Base-by-base conservation (phyloP, 2,797 vertebrate species). In the Brachymystax lenok region DNA sequence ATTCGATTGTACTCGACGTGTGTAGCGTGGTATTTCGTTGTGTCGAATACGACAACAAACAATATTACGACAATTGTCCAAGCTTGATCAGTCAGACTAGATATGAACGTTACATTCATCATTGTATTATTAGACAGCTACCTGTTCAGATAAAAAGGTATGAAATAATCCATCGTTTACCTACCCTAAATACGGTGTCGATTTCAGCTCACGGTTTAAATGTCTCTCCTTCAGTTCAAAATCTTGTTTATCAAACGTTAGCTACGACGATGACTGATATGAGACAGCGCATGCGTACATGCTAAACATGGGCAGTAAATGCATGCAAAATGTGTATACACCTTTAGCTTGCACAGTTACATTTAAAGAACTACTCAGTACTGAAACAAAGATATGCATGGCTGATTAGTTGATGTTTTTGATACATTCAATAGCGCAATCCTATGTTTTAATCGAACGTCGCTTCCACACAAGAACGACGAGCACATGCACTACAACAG, bases 161-260 rank as follows among this genome's bases (percentile, higher is more conserved):
- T 40, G 1, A 10, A 61, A 61, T 61, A 21, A n/a, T n/a, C 1
- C 0, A 8, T 19, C 54, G n/a, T 24, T 8, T 2, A 61, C 51
- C 59, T 75, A 77, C 56, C 68, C 69, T 74, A 30, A 5, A n/a
- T 73, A 54, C 51, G 56, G 10, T 35, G 3, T 30, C 19, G 61
- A 28, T 13, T 16, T 30, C 28, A 89, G 89, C 82, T 77, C 78
- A 77, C 54, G 0, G 50, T 92, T 94, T 93, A 93, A 94, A 90
- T 78, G 81, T 69, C 82, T 46, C 67, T 21, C 5, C 7, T 19
- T 61, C 74, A 1, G 33, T 77, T 76, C 51, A 61, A 63, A 76
- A 40, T 33, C 73, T 1, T 85, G 86, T 92, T 93, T 93, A 88
- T 88, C 80, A 81, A 56, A 56, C 17, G 5, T 56, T 2, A 13